Base-by-base conservation (phyloP, 2,113 vertebrate genomes). In the Caloenas nicobarica region DNA sequence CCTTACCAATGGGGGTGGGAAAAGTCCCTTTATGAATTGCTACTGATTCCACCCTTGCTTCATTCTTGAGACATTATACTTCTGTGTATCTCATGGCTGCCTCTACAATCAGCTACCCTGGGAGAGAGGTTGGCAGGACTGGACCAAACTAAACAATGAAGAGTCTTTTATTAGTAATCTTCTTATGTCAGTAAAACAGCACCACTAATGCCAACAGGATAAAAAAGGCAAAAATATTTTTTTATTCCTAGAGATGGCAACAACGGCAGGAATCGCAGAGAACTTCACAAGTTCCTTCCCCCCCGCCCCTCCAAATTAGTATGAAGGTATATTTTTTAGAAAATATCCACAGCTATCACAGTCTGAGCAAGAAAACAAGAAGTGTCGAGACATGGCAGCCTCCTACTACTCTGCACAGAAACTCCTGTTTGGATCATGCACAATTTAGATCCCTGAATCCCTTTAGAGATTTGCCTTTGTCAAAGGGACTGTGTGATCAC, bases 151-250 rank as follows among this genome's bases (percentile, higher is more conserved):
- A 2, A 62, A 81, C 61, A 93, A 66, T 10, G 56, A 70, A 34
- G 62, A 64, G 58, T 31, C 80, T 83, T 90, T 86, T 15, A 78
- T 58, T 79, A 92, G 40, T 81, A 96, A 96, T 81, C 91, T 53
- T 66, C 89, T 93, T 60, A 81, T 5, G 6, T 48, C 82, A 92
- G 33, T 33, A 84, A 70, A 81, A 62, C 71, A 84, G 57, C 86
- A 96, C 16, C 42, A 34, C 68, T 78, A 81, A 89, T 62, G 73
- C 34, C 61, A 73, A 48, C 40, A 42, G 85, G 56, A 86, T 88
- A 88, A 90, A 88, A 90, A 77, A 79, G 24, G 26, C 51, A 66
- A 76, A 71, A 44, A 33, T 25, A n/a, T 36, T 79, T 24, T 54
- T 72, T 88, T 60, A 78, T 50, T 78, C 57, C 38, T 73, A 73